Base-by-base conservation (phyloP, 92 coral and sea anemone species). In the Pocillopora grandis region DNA sequence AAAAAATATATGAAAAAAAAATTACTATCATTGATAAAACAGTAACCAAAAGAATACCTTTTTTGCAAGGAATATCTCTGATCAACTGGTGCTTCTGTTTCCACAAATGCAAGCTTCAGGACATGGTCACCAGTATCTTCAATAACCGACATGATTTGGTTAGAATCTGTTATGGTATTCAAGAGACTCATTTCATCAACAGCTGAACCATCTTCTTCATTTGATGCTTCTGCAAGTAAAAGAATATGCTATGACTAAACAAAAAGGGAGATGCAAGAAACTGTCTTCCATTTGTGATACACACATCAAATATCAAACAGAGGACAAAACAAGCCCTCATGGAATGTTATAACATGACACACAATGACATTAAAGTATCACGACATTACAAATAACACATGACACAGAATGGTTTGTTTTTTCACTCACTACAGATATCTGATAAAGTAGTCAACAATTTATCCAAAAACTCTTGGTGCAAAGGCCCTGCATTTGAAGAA, bases 91-190 rank as follows among this genome's bases (percentile, higher is more conserved):
- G 90, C 67, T 42, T 42, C 52, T 14, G 88, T 76, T 13, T 88
- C 58, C 75, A 91, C 75, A 17, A 91, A 84, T 37, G 91, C 74
- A 12, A 81, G 85, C 52, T 85, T 88, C 12, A 93, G 78, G 73
- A 94, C 91, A 35, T 94, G 95, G 77, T 94, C 98, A 59, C 92
- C 93, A 58, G 87, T 85, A 17, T 85, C 90, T 35, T 75, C 42
- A 36, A 90, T 81, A 33, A 82, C 92, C 13, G 87, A 61, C 49
- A 81, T 31, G 13, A 88, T 81, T 76, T 81, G 80, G 17, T 62
- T 23, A 83, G 80, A 73, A 18, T 9, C 36, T n/a, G 86, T 21
- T 62, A 83, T 55, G 19, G 73, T 19, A 5, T 74, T 18, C 13
- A 74, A 15, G 52, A 83, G 63, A 37, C 73, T 73, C 62, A 15